Conservation (phyloP, 2,888 invertebrate species). For the Folsomia candida region DNA sequence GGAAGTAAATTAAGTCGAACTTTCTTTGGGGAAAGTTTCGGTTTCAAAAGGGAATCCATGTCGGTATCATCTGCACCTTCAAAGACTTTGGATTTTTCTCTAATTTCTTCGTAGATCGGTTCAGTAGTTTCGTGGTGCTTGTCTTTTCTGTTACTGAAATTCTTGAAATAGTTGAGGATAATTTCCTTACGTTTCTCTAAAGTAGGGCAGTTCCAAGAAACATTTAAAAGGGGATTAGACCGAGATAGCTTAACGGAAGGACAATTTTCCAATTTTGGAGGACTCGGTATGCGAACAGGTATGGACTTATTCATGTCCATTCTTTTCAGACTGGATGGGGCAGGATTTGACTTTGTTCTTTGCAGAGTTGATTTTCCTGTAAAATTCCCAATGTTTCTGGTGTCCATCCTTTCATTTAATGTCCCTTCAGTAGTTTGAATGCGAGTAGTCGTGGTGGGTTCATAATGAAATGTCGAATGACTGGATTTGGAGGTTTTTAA, state of each 20-base stretch:
- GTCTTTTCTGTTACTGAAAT: slow-evolving; percentile 30
- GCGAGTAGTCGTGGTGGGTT: no score
- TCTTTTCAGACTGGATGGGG: neutral
- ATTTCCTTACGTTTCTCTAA: slow-evolving; percentile 39
- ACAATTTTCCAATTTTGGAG: neutral
- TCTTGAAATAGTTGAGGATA: slow-evolving; percentile 40
- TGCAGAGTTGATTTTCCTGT: neutral
- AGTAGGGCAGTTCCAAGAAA: slow-evolving; percentile 43
- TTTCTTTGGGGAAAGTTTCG: slow-evolving; percentile 37
- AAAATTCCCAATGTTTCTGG: neutral
- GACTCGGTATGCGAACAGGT: neutral
- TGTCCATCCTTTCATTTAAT: no score
- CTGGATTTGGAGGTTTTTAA: neutral
- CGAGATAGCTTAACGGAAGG: neutral
- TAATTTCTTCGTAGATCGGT: slow-evolving; percentile 44
- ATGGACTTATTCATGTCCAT: neutral
- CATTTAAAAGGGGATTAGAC: slow-evolving; percentile 34
- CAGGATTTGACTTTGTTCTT: slow-evolving; percentile 7
- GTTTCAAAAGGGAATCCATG: slow-evolving; percentile 37
- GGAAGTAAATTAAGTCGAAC: slow-evolving; percentile 35
- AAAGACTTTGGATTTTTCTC: slow-evolving; percentile 16
- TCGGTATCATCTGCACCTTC: neutral
- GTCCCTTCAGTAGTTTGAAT: no score
- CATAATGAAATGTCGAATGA: no score
- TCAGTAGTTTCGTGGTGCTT: slow-evolving; percentile 30